Evolutionary conservation across 2,797 vertebrate genomes (phyloP), one percentile per base, ranked within the genome.

Genomic region (Tapirus indicus): DNA sequence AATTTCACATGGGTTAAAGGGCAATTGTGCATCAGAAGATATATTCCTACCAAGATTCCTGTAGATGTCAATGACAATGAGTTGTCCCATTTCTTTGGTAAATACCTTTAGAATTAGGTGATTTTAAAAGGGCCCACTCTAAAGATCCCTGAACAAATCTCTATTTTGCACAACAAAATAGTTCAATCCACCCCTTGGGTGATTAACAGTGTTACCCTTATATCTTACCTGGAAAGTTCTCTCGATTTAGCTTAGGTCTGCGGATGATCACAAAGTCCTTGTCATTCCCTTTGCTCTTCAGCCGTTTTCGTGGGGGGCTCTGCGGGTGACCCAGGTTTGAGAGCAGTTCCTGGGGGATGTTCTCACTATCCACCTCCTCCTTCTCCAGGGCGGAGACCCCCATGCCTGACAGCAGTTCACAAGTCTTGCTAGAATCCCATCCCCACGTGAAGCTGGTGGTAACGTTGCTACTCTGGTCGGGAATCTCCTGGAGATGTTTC

Each of bases 401-500:
- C 98, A 98, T 93, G 64, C 98, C 98, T 0, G 98, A 98, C 0
- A 98, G 94, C 20, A 98, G 79, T 27, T 99, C 98, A 0, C 98
- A 98, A 47, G 98, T 99, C 96, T 98, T 99, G 96, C 98, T 98
- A 35, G 95, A 94, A 79, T 98, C 99, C 97, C 98, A 99, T 78
- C 98, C 97, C 98, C 98, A 98, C 17, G 98, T 97, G 94, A 99
- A 99, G 78, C 98, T 98, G 58, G 98, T 97, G 80, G 98, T 98
- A 25, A 99, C 96, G 86, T 99, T 99, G 97, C 98, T 98, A 96
- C 86, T 98, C 5, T 98, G 97, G 88, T 98, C 98, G 0, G 99
- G 98, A 88, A 99, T 98, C 66, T 99, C 99, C 97, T 99, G 99
- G 95, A 99, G 99, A 6, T 99, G 99, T 96, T 99, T 99, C 78